Evolutionary conservation across 2,888 invertebrate species (phyloP), one percentile per base, ranked within the genome.

Genomic region (Melitaea athalia): DNA sequence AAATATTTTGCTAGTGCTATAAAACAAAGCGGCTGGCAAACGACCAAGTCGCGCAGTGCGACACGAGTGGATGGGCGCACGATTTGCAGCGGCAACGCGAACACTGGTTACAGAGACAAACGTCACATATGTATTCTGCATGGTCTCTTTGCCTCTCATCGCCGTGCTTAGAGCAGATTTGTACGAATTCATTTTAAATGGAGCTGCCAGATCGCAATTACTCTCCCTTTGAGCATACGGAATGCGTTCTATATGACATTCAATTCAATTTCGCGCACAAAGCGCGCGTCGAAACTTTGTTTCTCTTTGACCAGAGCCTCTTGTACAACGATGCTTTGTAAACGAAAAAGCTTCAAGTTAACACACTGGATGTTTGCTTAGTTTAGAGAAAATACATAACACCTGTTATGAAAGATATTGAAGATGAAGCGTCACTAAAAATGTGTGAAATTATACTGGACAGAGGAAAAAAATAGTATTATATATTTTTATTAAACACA

Each of bases 11-110:
- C 81, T 82, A 86, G 84, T 82, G 82, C 83, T 79, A 90, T 91
- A 91, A 89, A 92, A 89, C 89, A 88, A 87, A 88, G 85, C 85
- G 83, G 79, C 87, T 92, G 92, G 92, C 92, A 91, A 83, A 78
- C 79, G 79, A 89, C 91, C 92, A 92, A 92, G 81, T 87, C 83
- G 83, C 82, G 80, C 79, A 80, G 79, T 80, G 81, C 84, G 85
- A 85, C 85, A 87, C 87, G 89, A 88, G 83, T 87, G 89, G 88
- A 87, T 87, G 83, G 81, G 77, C 84, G 80, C 82, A 80, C 85
- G 86, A 88, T 88, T 87, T 80, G 81, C 82, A 79, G 78, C 77
- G 77, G 81, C 82, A 80, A 78, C 78, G 77, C 75, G 72, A 77
- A 76, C 78, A 75, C 76, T 74, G 79, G 67, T 68, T 67, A 69